Base-by-base conservation (phyloP, 2,797 vertebrate species). In the Uromys caudimaculatus region DNA sequence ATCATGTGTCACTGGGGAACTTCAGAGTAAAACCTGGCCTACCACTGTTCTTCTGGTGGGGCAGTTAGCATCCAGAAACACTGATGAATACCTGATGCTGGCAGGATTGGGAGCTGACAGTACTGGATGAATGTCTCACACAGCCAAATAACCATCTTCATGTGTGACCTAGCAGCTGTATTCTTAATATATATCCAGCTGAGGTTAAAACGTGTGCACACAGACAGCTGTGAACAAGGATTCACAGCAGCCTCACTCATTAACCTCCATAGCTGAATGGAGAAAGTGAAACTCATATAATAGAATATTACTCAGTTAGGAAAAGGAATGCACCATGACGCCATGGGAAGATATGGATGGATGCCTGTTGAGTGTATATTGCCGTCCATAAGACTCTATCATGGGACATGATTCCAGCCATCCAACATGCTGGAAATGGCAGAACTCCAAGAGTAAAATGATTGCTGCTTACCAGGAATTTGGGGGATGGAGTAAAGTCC, bases 361-460 rank as follows among this genome's bases (percentile, higher is more conserved):
- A 35, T 79, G 84, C 32, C n/a, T 71, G 17, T 91, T 85, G 91
- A 89, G 17, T 89, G 54, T n/a, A 64, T 76, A 73, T 64, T 93
- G 52, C 73, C 52, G 17, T 58, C n/a, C 76, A 6, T 38, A 81
- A 91, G 77, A n/a, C 7, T n/a, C 24, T 12, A 12, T 60, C 32
- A n/a, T 60, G 17, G 54, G 19, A 41, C 73, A 44, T 92, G 56
- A 41, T 92, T 87, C 67, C 24, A 79, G 41, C 75, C 78, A n/a
- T 75, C 44, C 54, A 58, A 69, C 44, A 56, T 90, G 78, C 29
- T 89, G n/a, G 71, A 92, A 92, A 47, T 90, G 23, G 2, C 27
- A 75, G 38, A 96, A 77, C 13, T 82, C 41, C 41, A n/a, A 95
- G 67, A 71, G 3, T 62, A 77, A 90, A 79, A 95, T 6, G 16